phyloP scores from a whole-genome alignment of 2,113 vertebrate genomes.

The Lycaon pictus region DNA sequence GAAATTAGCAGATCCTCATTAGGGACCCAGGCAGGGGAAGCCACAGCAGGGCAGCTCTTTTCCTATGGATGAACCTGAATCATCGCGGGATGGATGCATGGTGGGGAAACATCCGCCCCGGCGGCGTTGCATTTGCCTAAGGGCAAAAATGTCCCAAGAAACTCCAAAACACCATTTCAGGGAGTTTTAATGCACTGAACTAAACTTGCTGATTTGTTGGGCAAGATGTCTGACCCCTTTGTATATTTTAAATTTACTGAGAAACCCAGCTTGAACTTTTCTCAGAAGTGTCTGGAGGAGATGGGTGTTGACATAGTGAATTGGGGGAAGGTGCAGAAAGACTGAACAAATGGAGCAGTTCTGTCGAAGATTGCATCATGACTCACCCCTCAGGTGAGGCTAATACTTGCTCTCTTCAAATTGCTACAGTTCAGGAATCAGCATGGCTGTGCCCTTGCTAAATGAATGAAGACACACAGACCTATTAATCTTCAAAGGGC shows the following conservation, averaged over 20 bases:
- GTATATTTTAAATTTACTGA: neutral
- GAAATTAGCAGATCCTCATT: constrained; percentile 31
- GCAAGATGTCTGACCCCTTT: neutral
- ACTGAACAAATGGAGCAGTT: neutral
- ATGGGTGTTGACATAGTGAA: neutral
- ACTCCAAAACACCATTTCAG: neutral
- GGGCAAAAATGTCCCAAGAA: neutral
- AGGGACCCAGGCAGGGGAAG: neutral
- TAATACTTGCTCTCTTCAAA: constrained; percentile 3
- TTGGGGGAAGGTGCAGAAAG: neutral
- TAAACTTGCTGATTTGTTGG: neutral
- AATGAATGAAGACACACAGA: constrained; percentile 54
- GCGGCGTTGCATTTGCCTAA: neutral
- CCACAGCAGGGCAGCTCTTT: neutral
- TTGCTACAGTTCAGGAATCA: constrained; percentile 51
- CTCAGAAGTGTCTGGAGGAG: neutral
- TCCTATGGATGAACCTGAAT: neutral
- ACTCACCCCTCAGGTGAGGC: neutral
- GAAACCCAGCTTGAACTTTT: neutral
- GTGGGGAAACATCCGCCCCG: neutral
- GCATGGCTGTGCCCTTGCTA: constrained; percentile 42
- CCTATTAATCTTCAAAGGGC: constrained; percentile 67
- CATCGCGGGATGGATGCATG: neutral
- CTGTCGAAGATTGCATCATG: neutral
- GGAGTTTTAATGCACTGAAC: neutral